A percentile compares a stretch with the other conserved stretches of the same genome.
These are phyloP conservation scores for Drosophila parthenogenetica DNA, from an alignment of 2,888 invertebrate genomes.

Conservation along the genomic window DNA sequence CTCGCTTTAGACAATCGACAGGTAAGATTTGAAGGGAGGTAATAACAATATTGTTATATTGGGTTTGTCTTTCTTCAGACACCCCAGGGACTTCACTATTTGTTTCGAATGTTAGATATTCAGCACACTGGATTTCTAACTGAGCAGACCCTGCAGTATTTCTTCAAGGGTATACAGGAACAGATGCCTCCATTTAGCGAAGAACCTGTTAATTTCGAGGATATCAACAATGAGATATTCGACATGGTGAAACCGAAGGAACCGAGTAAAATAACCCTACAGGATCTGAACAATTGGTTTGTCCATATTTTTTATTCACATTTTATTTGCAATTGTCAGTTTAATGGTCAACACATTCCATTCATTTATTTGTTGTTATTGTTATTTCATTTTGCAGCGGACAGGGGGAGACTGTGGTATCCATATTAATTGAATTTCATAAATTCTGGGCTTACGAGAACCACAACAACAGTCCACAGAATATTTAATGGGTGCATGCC, in stretches of 20 bases:
- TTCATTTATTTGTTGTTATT: constrained; percentile 1
- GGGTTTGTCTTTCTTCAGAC: constrained; percentile 27
- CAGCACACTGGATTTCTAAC: constrained; percentile 94
- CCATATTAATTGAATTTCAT: constrained; percentile 97
- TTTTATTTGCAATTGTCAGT: constrained; percentile 11
- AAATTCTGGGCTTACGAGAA: constrained; percentile 99
- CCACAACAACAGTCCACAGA: constrained; percentile 88
- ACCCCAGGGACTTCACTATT: constrained; percentile 95
- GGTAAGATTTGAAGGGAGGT: constrained; percentile 85
- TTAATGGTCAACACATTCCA: constrained; percentile 21
- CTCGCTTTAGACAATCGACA: constrained; percentile 96
- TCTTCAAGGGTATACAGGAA: constrained; percentile 97
- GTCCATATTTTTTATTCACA: constrained; percentile 4
- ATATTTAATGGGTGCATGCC: constrained; percentile 72
- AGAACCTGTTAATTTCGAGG: constrained; percentile 96
- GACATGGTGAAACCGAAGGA: constrained; percentile 98
- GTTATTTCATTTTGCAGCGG: constrained; percentile 87
- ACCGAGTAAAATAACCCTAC: constrained; percentile 92
- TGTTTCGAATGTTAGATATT: constrained; percentile 96
- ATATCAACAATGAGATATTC: constrained; percentile 98
- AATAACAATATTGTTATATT: not conserved
- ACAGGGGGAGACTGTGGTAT: constrained; percentile 96
- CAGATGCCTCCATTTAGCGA: constrained; percentile 94
- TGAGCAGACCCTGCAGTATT: constrained; percentile 95
- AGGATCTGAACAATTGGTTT: constrained; percentile 92